Conservation (phyloP, 1,140 invertebrate species). For the Bombus vancouverensis region DNA sequence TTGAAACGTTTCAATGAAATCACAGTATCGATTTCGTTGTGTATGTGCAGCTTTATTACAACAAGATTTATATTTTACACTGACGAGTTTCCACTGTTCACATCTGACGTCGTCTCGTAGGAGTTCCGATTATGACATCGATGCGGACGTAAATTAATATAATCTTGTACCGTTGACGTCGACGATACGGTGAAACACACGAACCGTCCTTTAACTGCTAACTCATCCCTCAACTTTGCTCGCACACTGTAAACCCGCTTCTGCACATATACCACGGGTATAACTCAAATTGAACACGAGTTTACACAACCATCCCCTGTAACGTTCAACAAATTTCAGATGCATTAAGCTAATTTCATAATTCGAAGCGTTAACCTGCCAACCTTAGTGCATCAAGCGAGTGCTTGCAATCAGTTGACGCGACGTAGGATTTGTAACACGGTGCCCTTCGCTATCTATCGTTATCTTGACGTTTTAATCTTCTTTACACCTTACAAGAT, state of each 20-base stretch:
- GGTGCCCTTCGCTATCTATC: not conserved
- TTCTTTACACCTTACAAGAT: constrained; percentile 24
- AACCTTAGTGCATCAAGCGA: not conserved
- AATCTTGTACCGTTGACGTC: not conserved
- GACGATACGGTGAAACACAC: not conserved
- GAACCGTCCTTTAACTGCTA: not conserved
- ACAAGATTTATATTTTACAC: not conserved
- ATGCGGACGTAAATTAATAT: not conserved
- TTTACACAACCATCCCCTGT: not conserved
- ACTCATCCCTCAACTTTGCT: not conserved
- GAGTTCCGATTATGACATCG: not conserved
- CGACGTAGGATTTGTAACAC: not conserved
- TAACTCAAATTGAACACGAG: not conserved
- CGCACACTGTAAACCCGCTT: not conserved
- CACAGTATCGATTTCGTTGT: not conserved
- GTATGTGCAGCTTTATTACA: not conserved
- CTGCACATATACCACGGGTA: not conserved
- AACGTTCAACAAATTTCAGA: not conserved
- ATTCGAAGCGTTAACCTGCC: constrained; percentile 15
- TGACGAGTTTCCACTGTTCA: not conserved
- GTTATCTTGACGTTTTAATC: constrained; percentile 35
- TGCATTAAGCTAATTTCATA: constrained; percentile 14
- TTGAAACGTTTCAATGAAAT: not conserved
- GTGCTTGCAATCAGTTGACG: not conserved
- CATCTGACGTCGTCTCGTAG: not conserved